Evolutionary conservation across 2,113 vertebrate genomes (phyloP), one percentile per base, ranked within the genome.

Genomic region (Thomomys bottae): DNA sequence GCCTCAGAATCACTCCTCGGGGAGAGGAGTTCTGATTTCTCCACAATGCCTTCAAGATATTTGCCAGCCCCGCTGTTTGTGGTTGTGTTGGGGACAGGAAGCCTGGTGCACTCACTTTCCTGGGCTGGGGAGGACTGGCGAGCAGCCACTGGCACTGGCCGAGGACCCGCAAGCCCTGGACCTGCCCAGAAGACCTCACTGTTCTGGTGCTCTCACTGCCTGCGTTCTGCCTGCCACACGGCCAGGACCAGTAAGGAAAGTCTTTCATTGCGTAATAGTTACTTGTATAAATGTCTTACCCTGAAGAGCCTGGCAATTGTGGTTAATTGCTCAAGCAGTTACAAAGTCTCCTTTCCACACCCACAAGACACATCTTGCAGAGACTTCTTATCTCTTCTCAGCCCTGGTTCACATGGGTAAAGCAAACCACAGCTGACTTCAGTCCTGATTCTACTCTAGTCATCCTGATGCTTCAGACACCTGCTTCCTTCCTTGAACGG

Each of bases 401-500:
- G 45, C 11, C 4, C 6, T 83, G 32, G 30, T 80, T 91, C 88
- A 77, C 45, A 63, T 54, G 36, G 20, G 24, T 72, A 68, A 45
- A 34, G 2, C 67, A 70, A 83, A 80, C 28, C 66, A 38, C 15
- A 32, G 61, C 54, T 23, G 67, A 77, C 49, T 54, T 54, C 49
- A 54, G 49, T 54, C 11, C 49, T 54, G 49, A 54, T 54, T 54
- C 49, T 15, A 54, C 49, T 54, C 49, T 54, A 54, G 49, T 15
- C 49, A 54, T 54, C 15, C 49, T 4, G 49, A 54, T 45, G 45
- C 6, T 54, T 70, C 64, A 26, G 34, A 17, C 40, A 87, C 30
- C 54, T 66, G 21, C 34, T 73, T 84, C 34, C 20, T 72, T 77
- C 64, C 26, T 91, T 89, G 12, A 92, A 75, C 75, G 87, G 21